A percentile compares a stretch with the other conserved stretches of the same genome.
phyloP scores from a whole-genome alignment of 2,797 vertebrate species.

The Pempheris klunzingeri region DNA sequence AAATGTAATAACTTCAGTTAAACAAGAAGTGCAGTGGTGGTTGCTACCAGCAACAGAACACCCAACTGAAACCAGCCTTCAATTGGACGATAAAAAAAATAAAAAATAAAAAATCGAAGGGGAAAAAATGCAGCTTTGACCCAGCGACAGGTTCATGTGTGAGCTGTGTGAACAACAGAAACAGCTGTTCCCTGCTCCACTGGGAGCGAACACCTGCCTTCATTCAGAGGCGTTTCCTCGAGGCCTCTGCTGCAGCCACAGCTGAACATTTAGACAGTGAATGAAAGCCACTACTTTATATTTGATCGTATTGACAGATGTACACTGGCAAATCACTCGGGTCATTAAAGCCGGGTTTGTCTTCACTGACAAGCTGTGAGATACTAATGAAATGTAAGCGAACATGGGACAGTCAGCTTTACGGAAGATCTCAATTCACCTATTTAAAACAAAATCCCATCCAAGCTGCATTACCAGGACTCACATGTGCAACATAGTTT shows the following conservation, averaged over 20 bases:
- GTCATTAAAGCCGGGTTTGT: slow-evolving; percentile 40
- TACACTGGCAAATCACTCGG: slow-evolving; percentile 12
- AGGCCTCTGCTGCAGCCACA: slow-evolving; percentile 38
- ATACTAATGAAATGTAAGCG: slow-evolving; percentile 1
- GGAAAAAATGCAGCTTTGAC: not conserved
- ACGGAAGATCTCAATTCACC: not conserved
- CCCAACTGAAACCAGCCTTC: not conserved
- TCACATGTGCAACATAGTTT: not conserved
- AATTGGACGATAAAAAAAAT: not conserved
- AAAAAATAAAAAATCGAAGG: not conserved
- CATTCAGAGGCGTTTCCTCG: slow-evolving; percentile 35
- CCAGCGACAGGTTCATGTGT: slow-evolving; percentile 33
- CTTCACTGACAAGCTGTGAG: slow-evolving; percentile 26
- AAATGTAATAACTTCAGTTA: not conserved
- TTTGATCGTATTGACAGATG: slow-evolving; percentile 71
- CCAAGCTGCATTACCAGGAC: not conserved
- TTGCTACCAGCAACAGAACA: not conserved
- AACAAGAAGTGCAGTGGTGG: not conserved
- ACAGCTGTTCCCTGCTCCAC: slow-evolving; percentile 45
- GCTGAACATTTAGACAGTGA: slow-evolving; percentile 59
- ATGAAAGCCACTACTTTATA: slow-evolving; percentile 52
- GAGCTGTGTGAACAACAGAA: slow-evolving; percentile 30
- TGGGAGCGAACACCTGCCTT: slow-evolving; percentile 63
- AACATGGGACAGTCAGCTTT: not conserved
- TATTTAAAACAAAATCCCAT: not conserved